phyloP scores from a whole-genome alignment of 2,113 vertebrate species.

The Gasterosteus aculeatus region DNA sequence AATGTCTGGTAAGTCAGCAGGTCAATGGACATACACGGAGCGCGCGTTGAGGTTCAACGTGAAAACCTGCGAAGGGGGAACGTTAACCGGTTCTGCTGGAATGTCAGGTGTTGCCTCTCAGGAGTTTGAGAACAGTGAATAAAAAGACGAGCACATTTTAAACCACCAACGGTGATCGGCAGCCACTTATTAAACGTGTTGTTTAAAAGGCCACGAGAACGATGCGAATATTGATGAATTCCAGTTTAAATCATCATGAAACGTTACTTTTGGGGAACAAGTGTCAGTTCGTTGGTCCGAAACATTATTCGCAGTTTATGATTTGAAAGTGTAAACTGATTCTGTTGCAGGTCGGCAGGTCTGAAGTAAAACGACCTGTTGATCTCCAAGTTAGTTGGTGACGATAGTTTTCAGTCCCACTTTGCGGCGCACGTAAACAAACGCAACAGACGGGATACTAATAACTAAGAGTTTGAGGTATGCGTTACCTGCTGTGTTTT shows the following conservation, averaged over 20 bases:
- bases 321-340: not conserved
- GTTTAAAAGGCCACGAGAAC: not conserved
- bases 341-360: not conserved
- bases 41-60: not conserved
- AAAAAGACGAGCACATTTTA: not conserved
- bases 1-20: not conserved
- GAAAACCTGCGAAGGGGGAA: not conserved
- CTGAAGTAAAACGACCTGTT: not conserved
- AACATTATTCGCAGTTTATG: not conserved
- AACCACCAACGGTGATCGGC: not conserved
- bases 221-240: not conserved
- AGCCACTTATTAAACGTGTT: not conserved
- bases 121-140: not conserved
- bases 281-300: not conserved
- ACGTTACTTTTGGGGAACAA: not conserved
- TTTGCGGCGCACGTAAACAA: not conserved
- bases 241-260: too few species aligned
- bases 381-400: too few species aligned
- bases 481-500: conserved; percentile 9
- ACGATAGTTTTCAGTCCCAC: not conserved
- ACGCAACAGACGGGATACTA: not conserved
- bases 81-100: conserved; percentile 58
- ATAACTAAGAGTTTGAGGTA: fast-evolving
- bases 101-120: conserved; percentile 1
- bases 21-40: not conserved